These are phyloP conservation scores for Eclectus roratus DNA, from an alignment of 2,113 vertebrate genomes.

Conservation along the genomic window DNA sequence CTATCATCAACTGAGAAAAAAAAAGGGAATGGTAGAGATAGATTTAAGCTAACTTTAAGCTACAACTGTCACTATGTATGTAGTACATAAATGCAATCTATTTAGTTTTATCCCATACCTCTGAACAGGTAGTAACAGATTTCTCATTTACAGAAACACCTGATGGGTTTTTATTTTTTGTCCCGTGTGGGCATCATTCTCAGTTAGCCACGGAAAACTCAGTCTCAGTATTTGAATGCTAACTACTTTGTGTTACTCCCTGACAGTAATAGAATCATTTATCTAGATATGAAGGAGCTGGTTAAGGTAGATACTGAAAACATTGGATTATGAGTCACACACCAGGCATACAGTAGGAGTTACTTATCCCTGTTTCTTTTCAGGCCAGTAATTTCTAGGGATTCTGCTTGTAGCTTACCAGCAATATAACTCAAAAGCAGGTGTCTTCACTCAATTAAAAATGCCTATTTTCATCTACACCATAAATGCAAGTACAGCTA, in stretches of 20 bases:
- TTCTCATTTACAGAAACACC: background rate
- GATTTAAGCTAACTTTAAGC: background rate
- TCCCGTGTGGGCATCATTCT: background rate
- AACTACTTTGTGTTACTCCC: background rate
- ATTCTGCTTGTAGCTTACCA: background rate
- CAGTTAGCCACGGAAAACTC: background rate
- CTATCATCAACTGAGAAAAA: background rate
- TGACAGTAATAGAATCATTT: background rate
- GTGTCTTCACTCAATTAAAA: background rate
- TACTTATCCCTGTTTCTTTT: background rate
- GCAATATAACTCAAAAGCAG: background rate
- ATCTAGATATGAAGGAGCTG: background rate
- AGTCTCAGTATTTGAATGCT: background rate
- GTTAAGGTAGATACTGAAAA: conserved; percentile 2
- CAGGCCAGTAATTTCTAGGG: background rate
- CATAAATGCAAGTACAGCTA: background rate
- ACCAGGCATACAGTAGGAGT: background rate
- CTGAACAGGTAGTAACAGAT: background rate
- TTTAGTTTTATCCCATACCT: background rate
- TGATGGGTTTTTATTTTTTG: background rate
- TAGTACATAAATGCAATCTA: background rate
- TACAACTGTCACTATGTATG: background rate
- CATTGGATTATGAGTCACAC: background rate
- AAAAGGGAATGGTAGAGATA: background rate
- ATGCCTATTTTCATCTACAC: background rate